phyloP scores from a whole-genome alignment of 2,113 vertebrate species.

The Rhinichthys klamathensis region DNA sequence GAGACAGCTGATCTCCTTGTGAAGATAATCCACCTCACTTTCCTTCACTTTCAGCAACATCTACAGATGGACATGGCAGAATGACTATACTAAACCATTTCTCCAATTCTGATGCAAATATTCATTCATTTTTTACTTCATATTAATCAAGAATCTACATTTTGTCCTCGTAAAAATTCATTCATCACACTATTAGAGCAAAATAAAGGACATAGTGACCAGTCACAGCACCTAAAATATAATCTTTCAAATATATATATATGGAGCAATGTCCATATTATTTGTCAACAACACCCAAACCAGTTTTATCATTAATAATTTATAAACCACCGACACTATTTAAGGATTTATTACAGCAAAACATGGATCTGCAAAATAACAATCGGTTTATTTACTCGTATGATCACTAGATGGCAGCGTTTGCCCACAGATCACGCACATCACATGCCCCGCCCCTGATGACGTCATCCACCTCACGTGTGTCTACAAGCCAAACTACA shows the following conservation, averaged over 20 bases:
- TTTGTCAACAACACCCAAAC: neutral
- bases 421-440: neutral
- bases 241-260: neutral
- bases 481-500: neutral
- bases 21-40: slow-evolving; percentile 87
- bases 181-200: neutral
- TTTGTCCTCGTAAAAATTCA: neutral
- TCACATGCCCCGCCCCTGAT: neutral
- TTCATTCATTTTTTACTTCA: neutral
- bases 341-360: neutral
- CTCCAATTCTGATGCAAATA: neutral
- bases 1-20: slow-evolving; percentile 89
- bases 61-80: slow-evolving; percentile 65
- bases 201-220: neutral
- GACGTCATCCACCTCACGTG: neutral
- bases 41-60: slow-evolving; percentile 88
- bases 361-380: neutral
- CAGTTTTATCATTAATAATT: neutral
- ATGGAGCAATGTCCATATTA: too few species aligned
- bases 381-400: neutral
- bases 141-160: neutral
- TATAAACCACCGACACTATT: neutral
- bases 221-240: neutral
- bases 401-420: slow-evolving; percentile 41
- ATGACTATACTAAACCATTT: neutral